These are phyloP conservation scores for Seira ritae DNA, from an alignment of 2,888 invertebrate species.

Conservation along the genomic window DNA sequence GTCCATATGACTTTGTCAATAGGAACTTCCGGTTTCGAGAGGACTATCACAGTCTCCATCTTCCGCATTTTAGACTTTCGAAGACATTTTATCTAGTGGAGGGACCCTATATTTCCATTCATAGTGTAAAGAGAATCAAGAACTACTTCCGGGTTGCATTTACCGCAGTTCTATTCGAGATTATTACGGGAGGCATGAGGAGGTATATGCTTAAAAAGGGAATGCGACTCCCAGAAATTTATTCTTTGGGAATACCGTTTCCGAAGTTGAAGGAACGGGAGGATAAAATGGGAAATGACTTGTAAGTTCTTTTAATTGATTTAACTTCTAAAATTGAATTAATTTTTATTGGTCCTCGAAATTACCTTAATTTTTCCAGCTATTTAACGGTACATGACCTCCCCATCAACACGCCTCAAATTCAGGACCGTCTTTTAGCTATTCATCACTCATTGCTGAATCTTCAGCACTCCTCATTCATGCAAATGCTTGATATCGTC, in stretches of 20 bases:
- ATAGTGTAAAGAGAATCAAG: slow-evolving; percentile 19
- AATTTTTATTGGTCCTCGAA: background rate
- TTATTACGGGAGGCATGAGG: slow-evolving; percentile 45
- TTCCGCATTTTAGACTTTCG: slow-evolving; percentile 3
- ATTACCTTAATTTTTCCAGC: slow-evolving; percentile 27
- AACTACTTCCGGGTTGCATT: slow-evolving; percentile 24
- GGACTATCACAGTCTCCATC: slow-evolving; percentile 34
- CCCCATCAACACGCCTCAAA: background rate
- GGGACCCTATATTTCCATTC: slow-evolving; percentile 19
- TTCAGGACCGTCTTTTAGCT: slow-evolving; percentile 30
- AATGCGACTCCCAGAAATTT: slow-evolving; percentile 18
- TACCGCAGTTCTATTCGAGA: slow-evolving; percentile 33
- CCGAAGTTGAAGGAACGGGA: slow-evolving; percentile 24
- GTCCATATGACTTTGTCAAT: slow-evolving; percentile 32
- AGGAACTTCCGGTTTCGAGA: slow-evolving; percentile 15
- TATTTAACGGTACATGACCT: slow-evolving; percentile 34
- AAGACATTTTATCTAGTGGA: slow-evolving; percentile 35
- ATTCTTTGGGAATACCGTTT: slow-evolving; percentile 42
- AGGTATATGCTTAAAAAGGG: slow-evolving; percentile 25
- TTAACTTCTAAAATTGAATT: slow-evolving; percentile 14
- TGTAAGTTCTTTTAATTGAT: slow-evolving; percentile 32
- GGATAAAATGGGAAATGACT: slow-evolving; percentile 37
- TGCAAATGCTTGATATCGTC: slow-evolving; percentile 29
- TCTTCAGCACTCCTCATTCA: slow-evolving; percentile 26
- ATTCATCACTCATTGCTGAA: slow-evolving; percentile 25